These are phyloP conservation scores for Mareca penelope DNA, from an alignment of 2,797 vertebrate genomes.

Conservation along the genomic window DNA sequence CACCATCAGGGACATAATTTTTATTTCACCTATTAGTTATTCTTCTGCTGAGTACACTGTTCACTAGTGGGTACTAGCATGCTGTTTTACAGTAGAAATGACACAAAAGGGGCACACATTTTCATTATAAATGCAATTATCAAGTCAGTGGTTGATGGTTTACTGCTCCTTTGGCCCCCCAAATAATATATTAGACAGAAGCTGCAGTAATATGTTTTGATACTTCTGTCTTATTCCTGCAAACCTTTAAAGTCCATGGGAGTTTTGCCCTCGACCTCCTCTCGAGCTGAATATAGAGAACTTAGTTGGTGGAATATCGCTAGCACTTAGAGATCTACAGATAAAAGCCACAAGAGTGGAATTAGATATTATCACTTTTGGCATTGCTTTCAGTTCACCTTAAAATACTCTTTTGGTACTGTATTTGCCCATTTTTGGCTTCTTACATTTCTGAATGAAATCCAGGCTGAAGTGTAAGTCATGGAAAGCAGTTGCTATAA, in stretches of 20 bases:
- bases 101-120: constrained; percentile 62
- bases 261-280: constrained; percentile 47
- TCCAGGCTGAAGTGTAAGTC: neutral
- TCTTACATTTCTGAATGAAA: neutral
- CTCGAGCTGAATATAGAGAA: constrained; percentile 3
- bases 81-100: constrained; percentile 60
- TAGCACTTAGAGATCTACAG: constrained; percentile 11
- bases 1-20: constrained; percentile 39
- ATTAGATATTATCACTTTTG: neutral
- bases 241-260: constrained; percentile 19
- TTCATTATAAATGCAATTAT: constrained; percentile 70
- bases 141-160: constrained; percentile 46
- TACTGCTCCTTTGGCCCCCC: constrained; percentile 64
- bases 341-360: constrained; percentile 2
- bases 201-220: constrained; percentile 34
- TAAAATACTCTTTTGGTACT: neutral
- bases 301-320: neutral
- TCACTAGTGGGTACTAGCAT: constrained; percentile 51
- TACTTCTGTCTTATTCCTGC: constrained; percentile 2
- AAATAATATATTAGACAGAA: constrained; percentile 44
- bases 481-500: neutral
- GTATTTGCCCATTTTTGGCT: neutral
- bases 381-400: neutral
- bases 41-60: constrained; percentile 52
- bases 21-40: constrained; percentile 62